A percentile compares a stretch with the other conserved stretches of the same genome.
Evolutionary conservation across 2,888 invertebrate species (phyloP).

Genomic region (Ethmia dodecea): DNA sequence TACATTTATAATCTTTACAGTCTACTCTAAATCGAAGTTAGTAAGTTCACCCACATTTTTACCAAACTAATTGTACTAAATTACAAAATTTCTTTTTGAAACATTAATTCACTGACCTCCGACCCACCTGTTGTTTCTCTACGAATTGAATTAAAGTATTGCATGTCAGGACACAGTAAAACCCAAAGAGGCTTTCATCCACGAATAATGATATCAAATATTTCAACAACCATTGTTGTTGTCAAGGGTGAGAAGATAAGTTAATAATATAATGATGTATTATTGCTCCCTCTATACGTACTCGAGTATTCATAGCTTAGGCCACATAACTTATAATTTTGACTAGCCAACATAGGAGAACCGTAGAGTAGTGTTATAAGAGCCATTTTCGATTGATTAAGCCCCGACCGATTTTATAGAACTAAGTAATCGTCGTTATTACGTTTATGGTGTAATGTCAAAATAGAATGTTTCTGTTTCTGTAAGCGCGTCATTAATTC

Average conservation of each 20-base stretch:
- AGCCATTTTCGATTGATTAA: no score
- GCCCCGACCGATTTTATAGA: constrained; percentile 15
- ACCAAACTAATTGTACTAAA: constrained; percentile 33
- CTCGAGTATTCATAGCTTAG: constrained; percentile 49
- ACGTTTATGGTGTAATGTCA: constrained; percentile 65
- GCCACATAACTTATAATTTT: no score
- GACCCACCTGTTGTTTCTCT: constrained; percentile 41
- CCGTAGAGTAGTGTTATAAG: no score
- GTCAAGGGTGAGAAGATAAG: constrained; percentile 76
- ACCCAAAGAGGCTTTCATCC: constrained; percentile 39
- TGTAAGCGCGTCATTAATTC: constrained; percentile 61
- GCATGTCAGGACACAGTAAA: constrained; percentile 69
- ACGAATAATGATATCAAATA: constrained; percentile 70
- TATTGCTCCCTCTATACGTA: constrained; percentile 53
- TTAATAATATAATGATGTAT: constrained; percentile 76
- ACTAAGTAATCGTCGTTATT: constrained; percentile 57
- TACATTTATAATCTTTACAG: no score
- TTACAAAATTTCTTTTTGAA: constrained; percentile 29
- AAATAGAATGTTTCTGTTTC: constrained; percentile 63
- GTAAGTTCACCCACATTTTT: no score
- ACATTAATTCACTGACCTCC: constrained; percentile 22
- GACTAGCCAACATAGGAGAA: no score
- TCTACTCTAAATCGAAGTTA: no score
- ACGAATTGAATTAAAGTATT: constrained; percentile 67
- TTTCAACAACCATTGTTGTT: constrained; percentile 72